Evolutionary conservation across 1,140 invertebrate species (phyloP).

Genomic region (Zaprionus capensis): DNA sequence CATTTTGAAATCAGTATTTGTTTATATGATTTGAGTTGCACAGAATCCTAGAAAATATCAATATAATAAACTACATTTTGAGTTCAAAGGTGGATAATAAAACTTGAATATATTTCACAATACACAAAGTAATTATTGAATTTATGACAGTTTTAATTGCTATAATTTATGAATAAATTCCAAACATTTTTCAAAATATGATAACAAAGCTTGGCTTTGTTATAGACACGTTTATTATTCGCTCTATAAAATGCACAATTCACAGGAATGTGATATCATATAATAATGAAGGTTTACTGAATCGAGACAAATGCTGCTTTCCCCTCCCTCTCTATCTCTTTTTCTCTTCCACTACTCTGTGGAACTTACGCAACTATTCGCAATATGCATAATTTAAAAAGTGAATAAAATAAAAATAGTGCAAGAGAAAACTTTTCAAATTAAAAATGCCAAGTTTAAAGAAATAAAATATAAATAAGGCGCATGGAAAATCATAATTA

Average conservation of each 20-base stretch:
- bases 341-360: neutral
- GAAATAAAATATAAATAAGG: slow-evolving; percentile 13
- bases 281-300: slow-evolving; percentile 33
- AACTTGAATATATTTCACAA: neutral
- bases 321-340: neutral
- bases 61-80: too few relatives aligned
- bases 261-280: slow-evolving; percentile 48
- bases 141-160: slow-evolving; percentile 8
- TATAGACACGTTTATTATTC: slow-evolving; percentile 13
- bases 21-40: too few relatives aligned
- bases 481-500: slow-evolving; percentile 37
- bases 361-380: slow-evolving; percentile 26
- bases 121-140: neutral
- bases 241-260: slow-evolving; percentile 41
- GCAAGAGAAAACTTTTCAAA: slow-evolving; percentile 31
- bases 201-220: slow-evolving; percentile 19
- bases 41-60: too few relatives aligned
- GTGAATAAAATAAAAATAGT: slow-evolving; percentile 6
- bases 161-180: slow-evolving; percentile 4
- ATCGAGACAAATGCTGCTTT: slow-evolving; percentile 15
- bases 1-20: too few relatives aligned
- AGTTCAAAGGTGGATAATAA: too few relatives aligned
- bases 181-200: neutral
- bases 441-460: slow-evolving; percentile 30
- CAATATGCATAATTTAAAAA: slow-evolving; percentile 14